These are phyloP conservation scores for Ornithoptera priamus DNA, from an alignment of 2,888 invertebrate genomes.

Conservation along the genomic window DNA sequence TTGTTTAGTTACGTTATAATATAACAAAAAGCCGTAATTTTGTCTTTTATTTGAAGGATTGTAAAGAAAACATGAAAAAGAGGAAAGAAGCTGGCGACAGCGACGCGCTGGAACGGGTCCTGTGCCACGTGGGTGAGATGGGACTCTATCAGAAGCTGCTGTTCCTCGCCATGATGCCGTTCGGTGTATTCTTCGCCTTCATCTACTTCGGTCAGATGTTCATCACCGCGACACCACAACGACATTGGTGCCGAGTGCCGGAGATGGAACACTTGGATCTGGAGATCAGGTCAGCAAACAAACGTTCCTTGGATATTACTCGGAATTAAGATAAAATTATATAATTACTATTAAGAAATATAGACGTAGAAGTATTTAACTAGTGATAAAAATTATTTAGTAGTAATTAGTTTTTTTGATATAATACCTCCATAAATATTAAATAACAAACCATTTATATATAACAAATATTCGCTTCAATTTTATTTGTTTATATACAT, in stretches of 20 bases:
- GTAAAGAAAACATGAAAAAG: slow-evolving; percentile 18
- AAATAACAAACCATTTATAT: too few relatives aligned
- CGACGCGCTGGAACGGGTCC: slow-evolving; percentile 39
- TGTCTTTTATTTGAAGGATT: slow-evolving; percentile 12
- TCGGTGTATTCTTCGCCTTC: slow-evolving; percentile 48
- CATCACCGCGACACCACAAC: slow-evolving; percentile 51
- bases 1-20: too few relatives aligned
- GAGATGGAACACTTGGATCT: slow-evolving; percentile 46
- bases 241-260: slow-evolving; percentile 55
- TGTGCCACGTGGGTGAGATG: slow-evolving; percentile 44
- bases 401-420: too few relatives aligned
- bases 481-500: too few relatives aligned
- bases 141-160: slow-evolving; percentile 44
- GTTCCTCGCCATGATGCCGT: slow-evolving; percentile 47
- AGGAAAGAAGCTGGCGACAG: slow-evolving; percentile 26
- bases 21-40: neutral
- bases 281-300: slow-evolving; percentile 41
- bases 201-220: slow-evolving; percentile 56
- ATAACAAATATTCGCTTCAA: too few relatives aligned
- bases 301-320: too few relatives aligned
- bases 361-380: too few relatives aligned
- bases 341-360: too few relatives aligned
- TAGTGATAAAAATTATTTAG: too few relatives aligned
- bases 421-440: too few relatives aligned
- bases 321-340: too few relatives aligned